Percentiles rank a stretch among this genome's conserved stretches.
phyloP scores from a whole-genome alignment of 2,113 vertebrate species.

The Cygnus atratus region DNA sequence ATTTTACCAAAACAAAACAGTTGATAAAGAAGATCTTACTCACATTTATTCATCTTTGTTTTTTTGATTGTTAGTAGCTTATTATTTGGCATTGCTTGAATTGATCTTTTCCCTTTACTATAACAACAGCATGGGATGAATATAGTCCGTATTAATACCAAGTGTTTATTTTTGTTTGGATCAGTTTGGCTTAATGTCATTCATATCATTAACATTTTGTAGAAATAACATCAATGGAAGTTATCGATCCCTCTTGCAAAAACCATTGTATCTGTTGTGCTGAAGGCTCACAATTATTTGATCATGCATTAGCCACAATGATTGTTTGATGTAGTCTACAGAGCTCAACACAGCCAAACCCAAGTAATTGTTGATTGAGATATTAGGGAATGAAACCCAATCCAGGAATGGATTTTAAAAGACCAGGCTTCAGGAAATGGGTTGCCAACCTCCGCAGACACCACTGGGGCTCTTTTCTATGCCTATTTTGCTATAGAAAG shows the following conservation, averaged over 20 bases:
- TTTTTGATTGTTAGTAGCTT: conserved; percentile 13
- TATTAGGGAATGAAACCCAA: background rate
- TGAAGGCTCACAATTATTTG: conserved; percentile 6
- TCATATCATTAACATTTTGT: conserved; percentile 82
- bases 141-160: conserved; percentile 33
- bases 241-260: conserved; percentile 82
- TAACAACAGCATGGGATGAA: conserved; percentile 16
- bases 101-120: conserved; percentile 21
- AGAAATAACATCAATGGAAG: conserved; percentile 77
- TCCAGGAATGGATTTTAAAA: background rate
- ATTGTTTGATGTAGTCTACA: background rate
- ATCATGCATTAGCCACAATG: background rate
- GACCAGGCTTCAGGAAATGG: background rate
- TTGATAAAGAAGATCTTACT: conserved; percentile 9
- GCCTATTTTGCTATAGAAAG: background rate
- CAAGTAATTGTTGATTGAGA: background rate
- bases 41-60: background rate
- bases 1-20: background rate
- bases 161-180: conserved; percentile 78
- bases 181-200: conserved; percentile 86
- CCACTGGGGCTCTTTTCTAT: background rate
- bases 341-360: background rate
- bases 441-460: no score
- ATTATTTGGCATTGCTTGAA: conserved; percentile 24
- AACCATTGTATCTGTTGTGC: conserved; percentile 15